These are phyloP conservation scores for Dendropsophus ebraccatus DNA, from an alignment of 2,113 vertebrate species.

Conservation along the genomic window DNA sequence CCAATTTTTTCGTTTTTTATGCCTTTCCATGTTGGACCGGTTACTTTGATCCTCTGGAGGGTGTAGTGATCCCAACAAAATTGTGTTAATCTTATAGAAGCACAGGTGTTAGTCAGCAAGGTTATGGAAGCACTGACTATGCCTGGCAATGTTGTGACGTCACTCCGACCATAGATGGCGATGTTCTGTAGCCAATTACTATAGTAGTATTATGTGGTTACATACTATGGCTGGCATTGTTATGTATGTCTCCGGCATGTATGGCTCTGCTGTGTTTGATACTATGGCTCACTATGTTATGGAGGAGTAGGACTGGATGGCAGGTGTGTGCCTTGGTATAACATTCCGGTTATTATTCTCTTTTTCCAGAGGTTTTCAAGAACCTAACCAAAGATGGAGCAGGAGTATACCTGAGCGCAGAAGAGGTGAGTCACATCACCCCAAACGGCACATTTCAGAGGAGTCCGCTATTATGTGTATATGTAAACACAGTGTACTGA, in stretches of 20 bases:
- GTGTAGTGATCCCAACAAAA: too few species aligned
- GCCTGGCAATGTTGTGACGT: neutral
- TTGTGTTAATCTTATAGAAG: too few species aligned
- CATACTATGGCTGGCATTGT: neutral
- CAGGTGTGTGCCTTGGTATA: neutral
- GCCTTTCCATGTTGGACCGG: too few species aligned
- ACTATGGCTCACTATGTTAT: neutral
- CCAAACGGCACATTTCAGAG: neutral
- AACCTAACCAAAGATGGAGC: constrained; percentile 65
- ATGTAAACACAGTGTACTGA: too few species aligned
- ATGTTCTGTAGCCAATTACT: too few species aligned
- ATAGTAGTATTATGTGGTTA: too few species aligned
- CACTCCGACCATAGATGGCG: too few species aligned
- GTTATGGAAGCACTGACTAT: neutral
- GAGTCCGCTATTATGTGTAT: neutral
- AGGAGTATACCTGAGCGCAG: constrained; percentile 63
- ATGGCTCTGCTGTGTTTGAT: too few species aligned
- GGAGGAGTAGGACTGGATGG: neutral
- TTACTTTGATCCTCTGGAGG: too few species aligned
- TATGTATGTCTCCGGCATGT: too few species aligned
- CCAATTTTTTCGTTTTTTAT: too few species aligned
- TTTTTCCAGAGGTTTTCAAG: constrained; percentile 68
- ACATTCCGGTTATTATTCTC: neutral
- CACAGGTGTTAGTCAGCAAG: too few species aligned
- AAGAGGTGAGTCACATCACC: constrained; percentile 66